phyloP scores from a whole-genome alignment of 2,113 vertebrate genomes.

The Picathartes gymnocephalus region DNA sequence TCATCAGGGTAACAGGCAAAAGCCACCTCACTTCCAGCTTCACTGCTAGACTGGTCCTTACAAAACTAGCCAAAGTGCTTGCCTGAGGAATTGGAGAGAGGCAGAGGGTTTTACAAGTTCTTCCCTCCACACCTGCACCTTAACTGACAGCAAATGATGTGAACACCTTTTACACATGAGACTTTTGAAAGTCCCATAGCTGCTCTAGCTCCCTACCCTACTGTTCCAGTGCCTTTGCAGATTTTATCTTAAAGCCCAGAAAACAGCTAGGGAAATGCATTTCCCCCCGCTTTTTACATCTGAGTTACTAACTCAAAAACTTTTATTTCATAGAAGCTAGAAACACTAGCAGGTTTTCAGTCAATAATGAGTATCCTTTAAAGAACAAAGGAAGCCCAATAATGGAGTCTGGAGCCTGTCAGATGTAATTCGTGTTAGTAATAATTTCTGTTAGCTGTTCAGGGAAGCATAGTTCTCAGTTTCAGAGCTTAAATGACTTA shows the following conservation, averaged over 20 bases:
- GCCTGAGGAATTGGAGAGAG: neutral
- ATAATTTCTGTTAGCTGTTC: neutral
- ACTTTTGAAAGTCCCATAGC: neutral
- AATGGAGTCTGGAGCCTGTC: neutral
- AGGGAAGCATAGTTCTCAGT: neutral
- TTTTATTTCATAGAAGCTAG: neutral
- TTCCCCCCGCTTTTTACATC: neutral
- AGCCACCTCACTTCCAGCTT: neutral
- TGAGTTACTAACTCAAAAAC: neutral
- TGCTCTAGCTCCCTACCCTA: neutral
- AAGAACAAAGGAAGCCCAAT: neutral
- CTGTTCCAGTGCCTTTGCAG: neutral
- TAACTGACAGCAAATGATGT: neutral
- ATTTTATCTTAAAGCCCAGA: neutral
- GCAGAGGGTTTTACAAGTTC: neutral
- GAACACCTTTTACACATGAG: accelerated
- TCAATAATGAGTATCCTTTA: neutral
- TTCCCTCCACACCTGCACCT: neutral
- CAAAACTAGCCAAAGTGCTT: neutral
- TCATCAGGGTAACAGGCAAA: neutral
- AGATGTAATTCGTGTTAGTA: neutral
- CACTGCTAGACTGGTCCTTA: neutral
- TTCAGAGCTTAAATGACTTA: conserved; percentile 11
- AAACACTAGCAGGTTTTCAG: neutral
- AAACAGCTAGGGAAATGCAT: neutral